These are phyloP conservation scores for Lagopus muta DNA, from an alignment of 2,113 vertebrate species.

Conservation along the genomic window DNA sequence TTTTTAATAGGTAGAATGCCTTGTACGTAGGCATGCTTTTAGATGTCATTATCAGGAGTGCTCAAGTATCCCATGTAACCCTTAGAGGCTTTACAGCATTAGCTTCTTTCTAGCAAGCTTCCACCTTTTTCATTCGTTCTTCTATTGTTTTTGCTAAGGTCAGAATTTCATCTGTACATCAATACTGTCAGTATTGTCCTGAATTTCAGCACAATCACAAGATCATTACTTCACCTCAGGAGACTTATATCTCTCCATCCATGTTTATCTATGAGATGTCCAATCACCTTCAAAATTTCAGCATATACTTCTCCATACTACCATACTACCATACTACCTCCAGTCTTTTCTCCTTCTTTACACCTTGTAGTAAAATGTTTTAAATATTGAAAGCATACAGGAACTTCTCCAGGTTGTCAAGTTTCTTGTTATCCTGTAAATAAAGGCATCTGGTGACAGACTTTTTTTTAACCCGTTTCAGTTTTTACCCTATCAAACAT, in stretches of 20 bases:
- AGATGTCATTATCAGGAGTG: accelerated
- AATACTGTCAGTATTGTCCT: neutral
- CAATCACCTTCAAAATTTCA: neutral
- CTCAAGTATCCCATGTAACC: neutral
- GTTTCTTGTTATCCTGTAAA: neutral
- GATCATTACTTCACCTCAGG: neutral
- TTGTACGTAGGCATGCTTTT: neutral
- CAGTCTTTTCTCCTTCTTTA: neutral
- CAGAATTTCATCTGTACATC: neutral
- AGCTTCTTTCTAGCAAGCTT: neutral
- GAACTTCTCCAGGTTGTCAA: neutral
- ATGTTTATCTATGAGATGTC: neutral
- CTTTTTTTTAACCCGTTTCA: neutral
- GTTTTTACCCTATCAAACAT: neutral
- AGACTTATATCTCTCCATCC: accelerated
- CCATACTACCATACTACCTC: no score
- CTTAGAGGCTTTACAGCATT: neutral
- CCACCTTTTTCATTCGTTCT: neutral
- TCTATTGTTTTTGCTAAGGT: neutral
- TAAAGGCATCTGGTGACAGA: neutral
- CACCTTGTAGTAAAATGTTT: accelerated
- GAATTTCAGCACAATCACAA: neutral
- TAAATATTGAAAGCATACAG: neutral
- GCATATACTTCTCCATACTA: accelerated
- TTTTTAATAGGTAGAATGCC: neutral